Base-by-base conservation (phyloP, 2,888 invertebrate genomes). In the Empis stercorea region DNA sequence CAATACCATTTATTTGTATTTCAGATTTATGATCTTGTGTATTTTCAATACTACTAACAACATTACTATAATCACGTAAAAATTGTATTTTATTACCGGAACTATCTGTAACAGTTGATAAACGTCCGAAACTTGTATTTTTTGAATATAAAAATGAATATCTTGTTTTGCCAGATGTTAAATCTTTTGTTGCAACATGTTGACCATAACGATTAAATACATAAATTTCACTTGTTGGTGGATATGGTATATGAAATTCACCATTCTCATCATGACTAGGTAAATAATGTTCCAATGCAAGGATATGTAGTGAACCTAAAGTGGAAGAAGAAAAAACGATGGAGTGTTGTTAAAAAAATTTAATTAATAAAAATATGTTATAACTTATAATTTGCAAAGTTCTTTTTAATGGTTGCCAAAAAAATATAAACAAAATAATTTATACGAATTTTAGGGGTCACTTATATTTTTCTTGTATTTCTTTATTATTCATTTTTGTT, bases 61-160 rank as follows among this genome's bases (percentile, higher is more conserved):
- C 84, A 59, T 88, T 87, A 63, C 87, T 88, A 65, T 93, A 94
- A 68, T 95, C 94, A 55, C 95, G 76, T 45, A 91, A 71, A 63
- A 95, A 84, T 61, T 89, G 86, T 58, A 97, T 85, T 72, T 89
- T 88, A 63, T 93, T 86, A 54, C 93, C 93, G 4, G 92, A 89
- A 49, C 89, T 87, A 68, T 95, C 95, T 2, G 89, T 92, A 3
- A 97, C 93, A 1, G 89, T 89, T 1, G 88, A 88, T 46, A 97
- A 72, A 62, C 91, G 89, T 1, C 96, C 95, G 59, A 93, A 94
- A 63, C 91, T 92, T 9, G 93, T 93, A 64, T 93, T 94, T 62
- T 96, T 96, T 43, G 92, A 94, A 73, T 97, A 97, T 20, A 94
- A 76, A 74, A 97, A 97, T 43, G 92, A 88, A 68, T 95, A 96